Evolutionary conservation across 1,140 invertebrate genomes (phyloP).

Genomic region (Venustaconcha ellipsiformis): DNA sequence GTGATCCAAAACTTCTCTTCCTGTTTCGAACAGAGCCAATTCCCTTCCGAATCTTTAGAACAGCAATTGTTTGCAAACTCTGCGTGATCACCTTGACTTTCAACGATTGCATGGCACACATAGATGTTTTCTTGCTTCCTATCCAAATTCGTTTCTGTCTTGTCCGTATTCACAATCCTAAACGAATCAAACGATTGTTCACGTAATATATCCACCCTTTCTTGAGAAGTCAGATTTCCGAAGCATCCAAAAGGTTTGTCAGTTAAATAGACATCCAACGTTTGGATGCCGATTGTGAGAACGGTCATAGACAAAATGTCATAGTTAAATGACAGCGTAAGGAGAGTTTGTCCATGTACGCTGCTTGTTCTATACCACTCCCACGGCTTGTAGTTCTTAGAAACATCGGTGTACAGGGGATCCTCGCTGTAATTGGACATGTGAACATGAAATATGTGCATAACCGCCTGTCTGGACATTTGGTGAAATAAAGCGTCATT

Average conservation of each 20-base stretch:
- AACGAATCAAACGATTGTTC: conserved; percentile 51
- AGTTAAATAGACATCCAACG: conserved; percentile 36
- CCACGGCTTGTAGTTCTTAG: conserved; percentile 51
- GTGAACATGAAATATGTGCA: conserved; percentile 30
- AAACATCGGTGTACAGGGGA: conserved; percentile 31
- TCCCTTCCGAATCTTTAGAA: conserved; percentile 33
- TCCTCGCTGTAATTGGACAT: conserved; percentile 36
- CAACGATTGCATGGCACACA: conserved; percentile 62
- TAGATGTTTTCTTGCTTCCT: conserved; percentile 16
- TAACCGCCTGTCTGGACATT: not conserved
- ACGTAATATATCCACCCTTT: conserved; percentile 45
- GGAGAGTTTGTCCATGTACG: conserved; percentile 61
- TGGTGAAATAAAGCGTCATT: no score
- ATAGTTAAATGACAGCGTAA: conserved; percentile 65
- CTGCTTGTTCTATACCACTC: conserved; percentile 59
- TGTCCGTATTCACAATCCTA: conserved; percentile 15
- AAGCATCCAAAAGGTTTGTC: conserved; percentile 62
- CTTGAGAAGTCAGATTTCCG: conserved; percentile 35
- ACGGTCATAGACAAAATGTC: conserved; percentile 64
- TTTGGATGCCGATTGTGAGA: conserved; percentile 59
- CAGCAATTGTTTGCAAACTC: conserved; percentile 61
- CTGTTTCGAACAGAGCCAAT: conserved; percentile 44
- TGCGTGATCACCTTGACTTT: conserved; percentile 42
- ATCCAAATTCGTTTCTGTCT: conserved; percentile 25
- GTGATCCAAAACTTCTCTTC: conserved; percentile 61